phyloP scores from a whole-genome alignment of 1,140 invertebrate species.

The Ooceraea biroi region DNA sequence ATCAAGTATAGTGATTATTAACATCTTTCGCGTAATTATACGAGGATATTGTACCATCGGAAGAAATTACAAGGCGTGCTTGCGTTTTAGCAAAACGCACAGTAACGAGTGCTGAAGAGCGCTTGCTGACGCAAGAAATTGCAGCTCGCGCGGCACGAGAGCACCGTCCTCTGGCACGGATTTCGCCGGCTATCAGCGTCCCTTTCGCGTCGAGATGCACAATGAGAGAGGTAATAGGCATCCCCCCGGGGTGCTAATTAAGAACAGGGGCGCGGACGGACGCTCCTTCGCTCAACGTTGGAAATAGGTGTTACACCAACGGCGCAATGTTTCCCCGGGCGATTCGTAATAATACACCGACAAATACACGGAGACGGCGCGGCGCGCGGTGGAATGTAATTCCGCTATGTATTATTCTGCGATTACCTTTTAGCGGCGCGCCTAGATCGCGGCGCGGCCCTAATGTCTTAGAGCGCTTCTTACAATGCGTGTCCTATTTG shows the following conservation, averaged over 20 bases:
- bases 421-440: conserved; percentile 56
- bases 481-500: conserved; percentile 48
- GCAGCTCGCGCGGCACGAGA: conserved; percentile 18
- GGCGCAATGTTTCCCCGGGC: conserved; percentile 42
- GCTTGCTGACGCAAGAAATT: conserved; percentile 39
- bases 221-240: conserved; percentile 53
- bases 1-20: conserved; percentile 27
- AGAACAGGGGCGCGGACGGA: conserved; percentile 49
- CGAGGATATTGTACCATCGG: conserved; percentile 8
- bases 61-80: conserved; percentile 24
- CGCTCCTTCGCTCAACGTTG: conserved; percentile 18
- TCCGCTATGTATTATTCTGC: conserved; percentile 58
- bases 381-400: conserved; percentile 41
- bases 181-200: conserved; percentile 48
- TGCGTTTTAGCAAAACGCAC: conserved; percentile 41
- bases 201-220: conserved; percentile 36
- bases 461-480: conserved; percentile 51
- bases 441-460: conserved; percentile 29
- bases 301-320: conserved; percentile 46
- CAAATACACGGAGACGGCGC: no score
- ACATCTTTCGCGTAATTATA: conserved; percentile 23
- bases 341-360: conserved; percentile 53
- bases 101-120: conserved; percentile 38
- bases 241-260: conserved; percentile 56
- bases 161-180: conserved; percentile 44